Evolutionary conservation across 2,113 vertebrate genomes (phyloP).

Genomic region (Spea multiplicata): DNA sequence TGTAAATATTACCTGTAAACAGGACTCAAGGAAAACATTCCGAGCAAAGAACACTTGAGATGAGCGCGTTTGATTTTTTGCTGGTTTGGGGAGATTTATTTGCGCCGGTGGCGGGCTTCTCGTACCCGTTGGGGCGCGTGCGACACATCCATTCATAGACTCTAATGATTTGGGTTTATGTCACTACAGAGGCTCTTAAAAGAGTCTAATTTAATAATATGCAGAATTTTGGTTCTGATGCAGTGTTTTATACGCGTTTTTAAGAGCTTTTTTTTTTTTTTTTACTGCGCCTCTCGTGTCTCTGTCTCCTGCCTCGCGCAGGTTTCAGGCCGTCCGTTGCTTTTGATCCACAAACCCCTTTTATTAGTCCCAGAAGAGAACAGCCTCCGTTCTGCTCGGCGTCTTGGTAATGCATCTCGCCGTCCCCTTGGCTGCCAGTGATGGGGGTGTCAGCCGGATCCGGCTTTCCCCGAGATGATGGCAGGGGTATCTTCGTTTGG

Average conservation of each 20-base stretch:
- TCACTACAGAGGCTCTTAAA: slow-evolving; percentile 13
- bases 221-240: background rate
- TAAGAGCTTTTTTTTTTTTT: background rate
- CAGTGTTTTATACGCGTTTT: background rate
- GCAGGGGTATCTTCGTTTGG: no score
- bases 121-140: slow-evolving; percentile 13
- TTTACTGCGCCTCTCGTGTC: background rate
- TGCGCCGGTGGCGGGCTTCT: slow-evolving; percentile 30
- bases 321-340: no score
- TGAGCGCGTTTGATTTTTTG: no score
- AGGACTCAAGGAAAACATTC: background rate
- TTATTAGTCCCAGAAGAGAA: no score
- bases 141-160: slow-evolving; percentile 28
- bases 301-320: background rate
- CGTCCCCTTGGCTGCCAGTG: no score
- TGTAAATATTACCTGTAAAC: background rate
- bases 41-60: background rate
- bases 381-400: no score
- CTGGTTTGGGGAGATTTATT: slow-evolving; percentile 15
- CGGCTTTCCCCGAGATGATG: no score
- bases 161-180: slow-evolving; percentile 18
- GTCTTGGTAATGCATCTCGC: no score
- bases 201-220: background rate
- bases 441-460: no score
- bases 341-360: no score